phyloP scores from a whole-genome alignment of 2,113 vertebrate genomes.

The Cebidichthys violaceus region DNA sequence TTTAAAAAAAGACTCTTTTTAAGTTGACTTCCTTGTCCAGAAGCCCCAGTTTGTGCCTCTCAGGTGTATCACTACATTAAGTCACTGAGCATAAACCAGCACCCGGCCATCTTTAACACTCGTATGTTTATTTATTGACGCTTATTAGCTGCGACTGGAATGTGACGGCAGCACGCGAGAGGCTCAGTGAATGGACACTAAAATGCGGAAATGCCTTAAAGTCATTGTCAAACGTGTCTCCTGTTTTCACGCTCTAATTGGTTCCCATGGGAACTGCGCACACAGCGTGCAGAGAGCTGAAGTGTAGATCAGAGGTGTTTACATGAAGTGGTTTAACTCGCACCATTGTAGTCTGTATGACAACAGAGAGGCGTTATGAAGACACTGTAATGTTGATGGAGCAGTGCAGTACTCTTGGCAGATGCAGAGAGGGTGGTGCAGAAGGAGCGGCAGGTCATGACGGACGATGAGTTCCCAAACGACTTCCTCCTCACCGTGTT shows the following conservation, averaged over 20 bases:
- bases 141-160: not conserved
- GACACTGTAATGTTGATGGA: not conserved
- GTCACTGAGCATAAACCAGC: too few relatives aligned
- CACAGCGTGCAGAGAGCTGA: constrained; percentile 1
- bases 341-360: not conserved
- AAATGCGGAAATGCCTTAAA: constrained; percentile 7
- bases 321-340: constrained; percentile 12
- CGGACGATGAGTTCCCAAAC: constrained; percentile 50
- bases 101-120: not conserved
- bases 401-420: constrained; percentile 33
- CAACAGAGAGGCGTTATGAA: not conserved
- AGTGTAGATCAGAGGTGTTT: constrained; percentile 14
- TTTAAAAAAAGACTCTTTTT: not conserved
- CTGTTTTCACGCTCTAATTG: constrained; percentile 37
- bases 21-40: not conserved
- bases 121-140: not conserved
- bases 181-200: not conserved
- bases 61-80: not conserved
- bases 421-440: constrained; percentile 62
- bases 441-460: constrained; percentile 55
- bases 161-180: not conserved
- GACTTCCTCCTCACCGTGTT: constrained; percentile 65
- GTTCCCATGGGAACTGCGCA: constrained; percentile 21
- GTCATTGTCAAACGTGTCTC: constrained; percentile 4
- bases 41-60: not conserved